Conservation (phyloP, 2,113 vertebrate genomes). For the Hyperopisus bebe region DNA sequence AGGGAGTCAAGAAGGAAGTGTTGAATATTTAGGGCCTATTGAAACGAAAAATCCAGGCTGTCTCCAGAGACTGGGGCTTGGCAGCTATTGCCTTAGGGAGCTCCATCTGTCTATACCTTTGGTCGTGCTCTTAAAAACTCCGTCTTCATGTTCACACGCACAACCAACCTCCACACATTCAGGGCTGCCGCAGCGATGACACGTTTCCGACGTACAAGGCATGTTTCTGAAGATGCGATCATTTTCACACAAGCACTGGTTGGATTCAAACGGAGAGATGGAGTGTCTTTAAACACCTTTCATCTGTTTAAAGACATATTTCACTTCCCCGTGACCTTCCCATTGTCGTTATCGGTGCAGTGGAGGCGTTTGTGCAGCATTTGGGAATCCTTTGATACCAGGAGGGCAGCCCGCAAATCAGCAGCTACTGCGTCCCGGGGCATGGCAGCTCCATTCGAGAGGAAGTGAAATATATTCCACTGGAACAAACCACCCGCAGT, state of each 20-base stretch:
- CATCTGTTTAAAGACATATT: neutral
- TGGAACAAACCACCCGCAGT: conserved; percentile 55
- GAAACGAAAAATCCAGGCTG: conserved; percentile 18
- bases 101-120: conserved; percentile 22
- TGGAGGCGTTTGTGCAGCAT: conserved; percentile 14
- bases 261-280: neutral
- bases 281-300: neutral
- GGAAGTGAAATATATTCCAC: conserved; percentile 59
- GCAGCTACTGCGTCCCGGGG: conserved; percentile 55
- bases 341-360: conserved; percentile 19
- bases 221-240: neutral
- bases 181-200: neutral
- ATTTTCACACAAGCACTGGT: neutral
- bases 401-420: conserved; percentile 55
- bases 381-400: conserved; percentile 35
- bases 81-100: conserved; percentile 21
- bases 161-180: conserved; percentile 3
- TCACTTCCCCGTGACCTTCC: neutral
- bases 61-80: neutral
- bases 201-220: neutral
- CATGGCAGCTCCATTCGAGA: conserved; percentile 54
- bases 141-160: conserved; percentile 9
- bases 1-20: conserved; percentile 1
- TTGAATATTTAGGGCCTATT: conserved; percentile 24
- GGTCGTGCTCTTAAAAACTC: conserved; percentile 9